A percentile compares a stretch with the other conserved stretches of the same genome.
These are phyloP conservation scores for Acleris laterana DNA, from an alignment of 2,888 invertebrate genomes.

Conservation along the genomic window DNA sequence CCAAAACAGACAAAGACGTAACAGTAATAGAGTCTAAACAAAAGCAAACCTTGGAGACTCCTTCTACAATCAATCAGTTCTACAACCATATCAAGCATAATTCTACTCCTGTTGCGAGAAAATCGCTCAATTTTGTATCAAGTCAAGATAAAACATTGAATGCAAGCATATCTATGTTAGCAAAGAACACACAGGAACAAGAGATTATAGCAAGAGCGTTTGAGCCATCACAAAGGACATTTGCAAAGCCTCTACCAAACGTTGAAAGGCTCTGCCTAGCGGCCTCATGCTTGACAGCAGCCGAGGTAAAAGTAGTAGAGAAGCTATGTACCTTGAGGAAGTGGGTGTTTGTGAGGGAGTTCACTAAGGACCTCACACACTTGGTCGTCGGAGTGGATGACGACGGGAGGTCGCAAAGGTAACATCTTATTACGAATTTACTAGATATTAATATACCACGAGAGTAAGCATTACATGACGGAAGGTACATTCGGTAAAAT, in stretches of 20 bases:
- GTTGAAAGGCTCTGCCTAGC: constrained; percentile 58
- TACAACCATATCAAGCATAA: constrained; percentile 67
- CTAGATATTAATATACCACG: too few species aligned
- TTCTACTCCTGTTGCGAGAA: constrained; percentile 73
- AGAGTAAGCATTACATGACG: too few species aligned
- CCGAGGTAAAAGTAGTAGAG: constrained; percentile 58
- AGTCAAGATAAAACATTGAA: constrained; percentile 43
- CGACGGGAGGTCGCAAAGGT: constrained; percentile 73
- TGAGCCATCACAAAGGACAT: constrained; percentile 55
- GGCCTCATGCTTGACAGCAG: constrained; percentile 61
- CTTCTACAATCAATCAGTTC: constrained; percentile 69
- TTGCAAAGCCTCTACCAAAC: constrained; percentile 41
- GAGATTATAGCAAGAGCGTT: constrained; percentile 72
- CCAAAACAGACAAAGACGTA: constrained; percentile 48
- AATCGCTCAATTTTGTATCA: constrained; percentile 68
- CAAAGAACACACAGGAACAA: constrained; percentile 70
- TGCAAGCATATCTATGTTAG: constrained; percentile 52
- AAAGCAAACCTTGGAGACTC: constrained; percentile 60
- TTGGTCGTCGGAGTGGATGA: constrained; percentile 74
- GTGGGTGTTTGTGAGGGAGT: constrained; percentile 68
- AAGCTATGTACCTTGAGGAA: constrained; percentile 55
- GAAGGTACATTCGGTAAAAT: too few species aligned
- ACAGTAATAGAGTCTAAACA: constrained; percentile 52
- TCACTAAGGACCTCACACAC: constrained; percentile 68
- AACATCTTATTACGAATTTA: constrained; percentile 25